A percentile compares a stretch with the other conserved stretches of the same genome.
These are phyloP conservation scores for Gymnogyps californianus DNA, from an alignment of 2,113 vertebrate genomes.

Conservation along the genomic window DNA sequence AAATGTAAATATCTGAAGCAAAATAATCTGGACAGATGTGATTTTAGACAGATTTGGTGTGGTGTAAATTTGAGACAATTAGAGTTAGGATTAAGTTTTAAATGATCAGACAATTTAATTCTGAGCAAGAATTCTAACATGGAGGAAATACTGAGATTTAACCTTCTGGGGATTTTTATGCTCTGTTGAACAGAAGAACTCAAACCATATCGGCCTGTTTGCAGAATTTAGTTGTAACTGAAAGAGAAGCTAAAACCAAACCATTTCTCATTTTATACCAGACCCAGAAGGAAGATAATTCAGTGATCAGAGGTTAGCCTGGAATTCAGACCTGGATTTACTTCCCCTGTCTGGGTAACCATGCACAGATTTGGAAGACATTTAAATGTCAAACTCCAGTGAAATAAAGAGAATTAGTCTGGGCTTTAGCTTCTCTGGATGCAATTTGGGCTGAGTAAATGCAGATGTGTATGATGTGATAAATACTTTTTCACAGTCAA, in stretches of 20 bases:
- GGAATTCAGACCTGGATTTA: slow-evolving; percentile 34
- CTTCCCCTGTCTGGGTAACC: not conserved
- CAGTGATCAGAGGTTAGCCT: not conserved
- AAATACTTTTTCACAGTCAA: slow-evolving; percentile 24
- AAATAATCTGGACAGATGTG: not conserved
- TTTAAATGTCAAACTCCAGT: not conserved
- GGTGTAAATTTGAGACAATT: not conserved
- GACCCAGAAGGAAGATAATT: slow-evolving; percentile 4
- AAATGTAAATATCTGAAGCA: not conserved
- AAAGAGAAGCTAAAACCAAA: not conserved
- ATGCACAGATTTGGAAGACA: not conserved
- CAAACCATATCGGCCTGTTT: not conserved
- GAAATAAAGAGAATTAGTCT: not conserved
- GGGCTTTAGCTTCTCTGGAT: slow-evolving; percentile 20
- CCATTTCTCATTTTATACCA: not conserved
- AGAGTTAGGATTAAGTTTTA: not conserved
- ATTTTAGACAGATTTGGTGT: not conserved
- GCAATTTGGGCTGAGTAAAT: slow-evolving; percentile 27
- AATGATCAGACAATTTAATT: not conserved
- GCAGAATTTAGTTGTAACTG: not conserved
- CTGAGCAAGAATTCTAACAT: not conserved
- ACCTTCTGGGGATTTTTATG: not conserved
- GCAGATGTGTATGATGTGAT: slow-evolving; percentile 3
- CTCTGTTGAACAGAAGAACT: not conserved
- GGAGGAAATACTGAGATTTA: not conserved